Conservation (phyloP, 2,797 vertebrate species). For the Brachyrhaphis roseni region DNA sequence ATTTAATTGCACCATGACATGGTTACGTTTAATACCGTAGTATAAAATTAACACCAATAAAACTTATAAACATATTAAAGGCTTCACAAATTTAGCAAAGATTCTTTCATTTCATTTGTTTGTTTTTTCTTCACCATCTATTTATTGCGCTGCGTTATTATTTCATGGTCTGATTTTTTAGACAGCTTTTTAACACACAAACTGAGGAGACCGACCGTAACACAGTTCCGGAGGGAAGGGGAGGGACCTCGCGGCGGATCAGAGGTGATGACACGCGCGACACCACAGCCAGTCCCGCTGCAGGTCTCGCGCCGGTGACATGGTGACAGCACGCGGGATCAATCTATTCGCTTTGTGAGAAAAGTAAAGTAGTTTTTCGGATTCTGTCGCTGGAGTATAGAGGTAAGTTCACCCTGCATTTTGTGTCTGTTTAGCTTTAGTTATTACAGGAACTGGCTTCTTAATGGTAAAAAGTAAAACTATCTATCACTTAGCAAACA, state of each 20-base stretch:
- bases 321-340: constrained; percentile 44
- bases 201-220: constrained; percentile 35
- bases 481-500: neutral
- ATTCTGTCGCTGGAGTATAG: constrained; percentile 3
- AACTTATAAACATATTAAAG: neutral
- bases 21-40: neutral
- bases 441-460: neutral
- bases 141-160: neutral
- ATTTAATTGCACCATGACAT: neutral
- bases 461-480: constrained; percentile 12
- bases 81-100: neutral
- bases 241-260: constrained; percentile 45
- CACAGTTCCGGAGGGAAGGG: constrained; percentile 24
- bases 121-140: neutral
- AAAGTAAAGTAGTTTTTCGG: constrained; percentile 13
- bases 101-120: neutral
- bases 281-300: constrained; percentile 32
- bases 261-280: constrained; percentile 69
- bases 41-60: neutral
- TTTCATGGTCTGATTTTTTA: neutral
- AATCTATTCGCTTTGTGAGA: neutral
- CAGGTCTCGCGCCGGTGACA: constrained; percentile 39
- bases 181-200: neutral
- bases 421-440: neutral
- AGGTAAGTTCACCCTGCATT: constrained; percentile 36